Evolutionary conservation across 35 echinoderm and acorn worm genomes (phyloP), one percentile per base, ranked within the genome.

Genomic region (Ophioderma brevispina): DNA sequence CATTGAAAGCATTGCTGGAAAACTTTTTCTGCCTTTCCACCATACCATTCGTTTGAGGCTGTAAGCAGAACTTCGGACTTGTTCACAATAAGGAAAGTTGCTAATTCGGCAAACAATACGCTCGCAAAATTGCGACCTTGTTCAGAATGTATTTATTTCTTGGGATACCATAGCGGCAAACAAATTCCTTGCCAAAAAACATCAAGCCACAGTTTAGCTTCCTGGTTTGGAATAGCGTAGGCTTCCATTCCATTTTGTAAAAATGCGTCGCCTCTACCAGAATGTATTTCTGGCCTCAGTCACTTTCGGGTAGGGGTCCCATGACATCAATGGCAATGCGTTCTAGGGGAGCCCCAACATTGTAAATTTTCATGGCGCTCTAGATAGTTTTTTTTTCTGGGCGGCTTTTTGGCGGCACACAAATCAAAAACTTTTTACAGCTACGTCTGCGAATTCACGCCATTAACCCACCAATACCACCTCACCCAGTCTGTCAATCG

Each of bases 231-330:
- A 39, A 90, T 85, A 14, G 84, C 17, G 32, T 88, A 90, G 0
- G 81, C 87, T 78, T 94, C 91, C 32, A 81, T n/a, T 84, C 87
- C 87, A 94, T 52, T 94, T 94, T 0, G 92, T 94, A 49, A 90
- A 94, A 41, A n/a, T n/a, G 79, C 79, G 46, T 94, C 92, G 10
- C 79, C 79, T 30, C 70, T 0, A 93, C 80, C 35, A 93, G 40
- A 14, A 89, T 81, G 46, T 82, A 90, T 34, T 64, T 85, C 25
- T 90, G 85, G 0, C 55, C 82, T 25, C 77, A 40, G 30, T 82
- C 84, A 0, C 82, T 95, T 4, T 38, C 35, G 1, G 78, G 89
- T 31, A 91, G 80, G 0, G 89, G 88, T 17, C 88, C 88, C 55
- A 91, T 39, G 3, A 95, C 52, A 28, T 91, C 89, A 35, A 95